phyloP scores from a whole-genome alignment of 2,113 vertebrate species.

The Protobothrops mucrosquamatus region DNA sequence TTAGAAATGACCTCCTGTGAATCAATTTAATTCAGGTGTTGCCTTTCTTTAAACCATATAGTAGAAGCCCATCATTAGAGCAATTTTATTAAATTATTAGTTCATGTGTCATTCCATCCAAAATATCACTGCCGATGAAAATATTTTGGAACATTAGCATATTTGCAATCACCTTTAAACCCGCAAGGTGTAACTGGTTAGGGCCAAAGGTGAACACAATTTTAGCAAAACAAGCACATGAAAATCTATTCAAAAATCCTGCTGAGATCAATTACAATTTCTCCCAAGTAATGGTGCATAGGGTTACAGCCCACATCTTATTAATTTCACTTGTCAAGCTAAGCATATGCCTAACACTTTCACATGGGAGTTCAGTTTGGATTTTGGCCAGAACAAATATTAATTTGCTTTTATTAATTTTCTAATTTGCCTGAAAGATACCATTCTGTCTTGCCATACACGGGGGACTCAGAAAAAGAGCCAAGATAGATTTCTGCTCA shows the following conservation, averaged over 20 bases:
- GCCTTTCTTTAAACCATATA: background rate
- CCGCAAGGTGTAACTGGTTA: background rate
- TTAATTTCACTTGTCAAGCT: background rate
- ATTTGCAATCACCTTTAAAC: background rate
- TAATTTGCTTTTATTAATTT: background rate
- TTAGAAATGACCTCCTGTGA: background rate
- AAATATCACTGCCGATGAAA: background rate
- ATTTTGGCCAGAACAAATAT: background rate
- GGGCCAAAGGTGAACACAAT: background rate
- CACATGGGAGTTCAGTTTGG: background rate
- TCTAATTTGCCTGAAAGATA: background rate
- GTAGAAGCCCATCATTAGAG: background rate
- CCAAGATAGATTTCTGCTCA: background rate
- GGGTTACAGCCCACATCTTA: no score
- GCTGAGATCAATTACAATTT: background rate
- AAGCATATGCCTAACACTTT: background rate
- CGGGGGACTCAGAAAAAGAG: background rate
- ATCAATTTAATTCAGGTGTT: background rate
- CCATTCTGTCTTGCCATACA: background rate
- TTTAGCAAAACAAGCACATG: background rate
- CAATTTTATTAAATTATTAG: background rate
- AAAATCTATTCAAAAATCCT: background rate
- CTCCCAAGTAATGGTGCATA: background rate
- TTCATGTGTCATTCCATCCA: background rate
- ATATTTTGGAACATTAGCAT: background rate